Conservation (phyloP, 2,113 vertebrate species). For the Nansenia antarctica region DNA sequence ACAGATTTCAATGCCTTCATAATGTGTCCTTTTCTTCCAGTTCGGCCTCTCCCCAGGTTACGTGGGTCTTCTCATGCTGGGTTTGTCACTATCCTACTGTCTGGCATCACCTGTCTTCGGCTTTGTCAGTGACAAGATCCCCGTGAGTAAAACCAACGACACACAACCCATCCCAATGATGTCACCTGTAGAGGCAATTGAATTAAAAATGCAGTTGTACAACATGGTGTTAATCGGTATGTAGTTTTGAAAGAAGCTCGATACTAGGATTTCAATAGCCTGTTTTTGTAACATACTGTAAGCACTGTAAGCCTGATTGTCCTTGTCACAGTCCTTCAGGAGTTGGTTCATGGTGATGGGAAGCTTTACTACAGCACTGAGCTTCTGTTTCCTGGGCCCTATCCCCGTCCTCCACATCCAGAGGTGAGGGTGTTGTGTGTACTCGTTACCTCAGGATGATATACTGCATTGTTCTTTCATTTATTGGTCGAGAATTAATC, state of each 20-base stretch:
- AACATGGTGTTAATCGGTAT: too few relatives aligned
- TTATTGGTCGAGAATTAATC: background rate
- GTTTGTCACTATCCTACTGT: conserved; percentile 83
- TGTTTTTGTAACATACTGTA: too few relatives aligned
- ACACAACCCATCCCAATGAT: background rate
- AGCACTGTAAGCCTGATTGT: background rate
- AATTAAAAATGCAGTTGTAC: too few relatives aligned
- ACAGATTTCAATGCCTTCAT: background rate
- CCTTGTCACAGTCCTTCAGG: conserved; percentile 67
- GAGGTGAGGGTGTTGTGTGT: conserved; percentile 69
- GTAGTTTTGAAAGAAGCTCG: too few relatives aligned
- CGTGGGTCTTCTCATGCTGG: conserved; percentile 91
- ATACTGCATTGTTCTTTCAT: background rate
- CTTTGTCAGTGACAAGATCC: conserved; percentile 85
- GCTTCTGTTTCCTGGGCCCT: conserved; percentile 87
- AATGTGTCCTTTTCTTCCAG: conserved; percentile 67
- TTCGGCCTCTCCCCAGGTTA: conserved; percentile 83
- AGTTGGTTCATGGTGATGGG: conserved; percentile 83
- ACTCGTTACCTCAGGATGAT: background rate
- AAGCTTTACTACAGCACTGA: conserved; percentile 70
- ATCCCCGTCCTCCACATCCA: conserved; percentile 83
- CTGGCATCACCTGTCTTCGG: conserved; percentile 88
- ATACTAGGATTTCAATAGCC: too few relatives aligned
- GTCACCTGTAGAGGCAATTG: background rate
- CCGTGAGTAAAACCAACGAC: conserved; percentile 76